A percentile compares a stretch with the other conserved stretches of the same genome.
Evolutionary conservation across 2,888 invertebrate genomes (phyloP).

Genomic region (Acleris literana): DNA sequence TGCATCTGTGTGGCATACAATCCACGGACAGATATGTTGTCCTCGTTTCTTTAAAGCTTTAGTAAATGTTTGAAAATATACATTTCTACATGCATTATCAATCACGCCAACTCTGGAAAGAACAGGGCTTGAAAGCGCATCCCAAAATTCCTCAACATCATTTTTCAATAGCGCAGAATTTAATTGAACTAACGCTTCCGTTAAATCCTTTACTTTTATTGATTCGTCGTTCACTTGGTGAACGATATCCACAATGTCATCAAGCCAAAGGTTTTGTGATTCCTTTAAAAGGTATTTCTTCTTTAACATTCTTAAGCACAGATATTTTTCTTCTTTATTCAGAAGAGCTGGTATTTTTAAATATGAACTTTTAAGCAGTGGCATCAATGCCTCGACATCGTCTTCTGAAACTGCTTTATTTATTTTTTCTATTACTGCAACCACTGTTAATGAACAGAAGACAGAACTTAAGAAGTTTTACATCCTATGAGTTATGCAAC

Average conservation of each 20-base stretch:
- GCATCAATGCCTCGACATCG: conserved; percentile 75
- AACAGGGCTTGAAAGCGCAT: conserved; percentile 58
- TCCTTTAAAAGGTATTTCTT: conserved; percentile 78
- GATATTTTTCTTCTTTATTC: conserved; percentile 75
- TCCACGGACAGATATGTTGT: conserved; percentile 76
- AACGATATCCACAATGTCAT: conserved; percentile 80
- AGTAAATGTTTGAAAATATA: conserved; percentile 78
- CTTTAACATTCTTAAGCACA: conserved; percentile 81
- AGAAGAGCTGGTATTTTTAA: conserved; percentile 69
- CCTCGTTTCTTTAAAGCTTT: conserved; percentile 72
- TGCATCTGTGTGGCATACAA: conserved; percentile 77
- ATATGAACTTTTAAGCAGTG: conserved; percentile 73
- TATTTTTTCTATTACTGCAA: conserved; percentile 81
- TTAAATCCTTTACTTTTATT: conserved; percentile 72
- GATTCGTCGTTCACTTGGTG: conserved; percentile 78
- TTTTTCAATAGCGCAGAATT: conserved; percentile 73
- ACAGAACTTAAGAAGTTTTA: too few relatives aligned
- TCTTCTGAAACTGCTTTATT: conserved; percentile 84
- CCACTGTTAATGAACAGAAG: conserved; percentile 67
- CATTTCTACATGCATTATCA: conserved; percentile 67
- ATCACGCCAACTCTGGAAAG: conserved; percentile 54
- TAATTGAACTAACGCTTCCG: conserved; percentile 71
- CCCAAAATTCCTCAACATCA: conserved; percentile 68
- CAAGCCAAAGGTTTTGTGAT: conserved; percentile 84
- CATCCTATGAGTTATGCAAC: too few relatives aligned